These are phyloP conservation scores for Venustoraphidia nigricollis DNA, from an alignment of 2,888 invertebrate species.

Conservation along the genomic window DNA sequence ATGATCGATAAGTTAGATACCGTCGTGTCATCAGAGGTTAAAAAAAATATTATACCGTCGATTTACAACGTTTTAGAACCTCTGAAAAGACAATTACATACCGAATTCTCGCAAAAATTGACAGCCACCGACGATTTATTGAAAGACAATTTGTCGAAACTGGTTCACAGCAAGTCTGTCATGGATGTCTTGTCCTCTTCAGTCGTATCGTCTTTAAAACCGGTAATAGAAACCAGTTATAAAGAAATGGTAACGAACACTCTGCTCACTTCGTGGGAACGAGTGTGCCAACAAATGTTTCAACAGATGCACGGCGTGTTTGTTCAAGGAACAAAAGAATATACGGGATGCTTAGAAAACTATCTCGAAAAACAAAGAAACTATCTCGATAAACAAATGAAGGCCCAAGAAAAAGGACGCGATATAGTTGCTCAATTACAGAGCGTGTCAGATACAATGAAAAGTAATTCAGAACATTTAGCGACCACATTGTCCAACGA, in stretches of 20 bases:
- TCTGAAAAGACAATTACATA: constrained; percentile 55
- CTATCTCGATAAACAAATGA: constrained; percentile 27
- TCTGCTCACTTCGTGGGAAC: constrained; percentile 76
- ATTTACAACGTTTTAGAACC: constrained; percentile 56
- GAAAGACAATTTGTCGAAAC: constrained; percentile 63
- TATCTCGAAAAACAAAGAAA: constrained; percentile 27
- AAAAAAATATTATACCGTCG: constrained; percentile 33
- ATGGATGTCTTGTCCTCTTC: constrained; percentile 58
- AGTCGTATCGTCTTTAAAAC: constrained; percentile 52
- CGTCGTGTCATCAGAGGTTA: constrained; percentile 38
- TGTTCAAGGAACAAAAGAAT: constrained; percentile 77
- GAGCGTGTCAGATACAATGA: constrained; percentile 24
- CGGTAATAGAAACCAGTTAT: constrained; percentile 60
- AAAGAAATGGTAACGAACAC: constrained; percentile 60
- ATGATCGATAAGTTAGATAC: constrained; percentile 37
- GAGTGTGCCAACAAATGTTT: constrained; percentile 73
- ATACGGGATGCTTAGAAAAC: constrained; percentile 27
- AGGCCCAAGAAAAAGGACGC: constrained; percentile 27
- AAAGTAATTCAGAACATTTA: constrained; percentile 23
- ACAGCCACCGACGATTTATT: constrained; percentile 57
- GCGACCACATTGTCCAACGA: constrained; percentile 20
- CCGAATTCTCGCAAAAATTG: constrained; percentile 57
- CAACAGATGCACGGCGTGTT: constrained; percentile 81
- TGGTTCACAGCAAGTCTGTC: constrained; percentile 64
- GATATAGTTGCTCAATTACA: constrained; percentile 28